Base-by-base conservation (phyloP, 2,888 invertebrate genomes). In the Nematopogon swammerdamellus region DNA sequence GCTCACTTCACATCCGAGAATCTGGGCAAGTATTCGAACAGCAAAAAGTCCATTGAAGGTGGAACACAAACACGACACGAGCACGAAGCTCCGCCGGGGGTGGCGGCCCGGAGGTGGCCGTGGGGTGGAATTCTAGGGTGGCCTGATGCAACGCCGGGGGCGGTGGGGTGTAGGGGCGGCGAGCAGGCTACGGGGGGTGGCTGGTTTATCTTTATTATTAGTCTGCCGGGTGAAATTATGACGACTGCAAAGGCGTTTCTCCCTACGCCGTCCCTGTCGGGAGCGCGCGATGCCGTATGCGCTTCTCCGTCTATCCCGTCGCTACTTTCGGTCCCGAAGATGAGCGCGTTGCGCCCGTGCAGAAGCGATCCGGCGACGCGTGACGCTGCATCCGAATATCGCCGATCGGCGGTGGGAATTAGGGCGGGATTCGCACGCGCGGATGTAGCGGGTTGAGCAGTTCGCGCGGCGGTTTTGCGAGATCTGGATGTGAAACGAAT, bases 191-290 rank as follows among this genome's bases (percentile, higher is more conserved):
- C 54, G 14, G n/a, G 20, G 56, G 56, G 56, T 52, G 57, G 59
- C 65, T 57, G 66, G 63, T 72, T 77, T 79, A 79, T 80, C 80
- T 79, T 73, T 76, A 74, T 76, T 79, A 77, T 80, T 72, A 76
- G 76, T 79, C 80, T 72, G 72, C 74, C 68, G 71, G 70, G 74
- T 71, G 71, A 80, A 82, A 80, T 81, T 81, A 80, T 80, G 81
- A 81, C 81, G 72, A 81, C 81, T 80, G 80, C 80, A 80, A 72
- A 71, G 57, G 73, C 69, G 68, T 69, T 65, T 67, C 54, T 60
- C 55, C 42, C 45, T 19, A 45, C 47, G 29, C 58, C 47, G 47
- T 66, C 68, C 52, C 58, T 44, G 8, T 69, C 61, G 30, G 45
- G 46, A 62, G 42, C 60, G 59, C 60, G 59, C 61, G 67, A 64